Conservation (phyloP, 2,888 invertebrate genomes). For the Metacarcinus magister region DNA sequence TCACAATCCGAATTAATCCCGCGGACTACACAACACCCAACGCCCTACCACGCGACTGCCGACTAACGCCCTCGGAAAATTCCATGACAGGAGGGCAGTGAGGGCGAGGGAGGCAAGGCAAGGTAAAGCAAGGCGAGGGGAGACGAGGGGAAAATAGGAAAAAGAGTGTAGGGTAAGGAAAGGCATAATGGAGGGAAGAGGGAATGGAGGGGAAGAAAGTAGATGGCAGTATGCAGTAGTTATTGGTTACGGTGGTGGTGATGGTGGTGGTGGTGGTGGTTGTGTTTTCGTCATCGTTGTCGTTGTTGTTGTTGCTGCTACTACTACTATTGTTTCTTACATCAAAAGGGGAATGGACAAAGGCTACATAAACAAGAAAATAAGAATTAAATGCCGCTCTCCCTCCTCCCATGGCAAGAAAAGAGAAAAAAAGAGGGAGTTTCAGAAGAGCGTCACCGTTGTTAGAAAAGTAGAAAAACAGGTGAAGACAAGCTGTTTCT, state of each 20-base stretch:
- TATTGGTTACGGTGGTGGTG: background rate
- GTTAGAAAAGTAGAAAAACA: too few relatives aligned
- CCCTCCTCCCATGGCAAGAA: background rate
- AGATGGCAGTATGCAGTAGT: background rate
- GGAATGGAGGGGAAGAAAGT: background rate
- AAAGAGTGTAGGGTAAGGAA: background rate
- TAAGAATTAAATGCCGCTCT: background rate
- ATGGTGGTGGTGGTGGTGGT: background rate
- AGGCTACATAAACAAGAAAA: background rate
- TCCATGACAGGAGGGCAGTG: background rate
- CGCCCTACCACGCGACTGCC: background rate
- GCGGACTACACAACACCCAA: background rate
- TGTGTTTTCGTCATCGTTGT: background rate
- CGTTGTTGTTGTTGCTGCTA: background rate
- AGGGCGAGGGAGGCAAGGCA: background rate
- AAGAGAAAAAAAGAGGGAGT: background rate
- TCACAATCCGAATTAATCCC: constrained; percentile 18
- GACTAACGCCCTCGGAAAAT: background rate
- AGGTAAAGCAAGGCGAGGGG: background rate
- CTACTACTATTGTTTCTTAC: too few relatives aligned
- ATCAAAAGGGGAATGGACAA: background rate
- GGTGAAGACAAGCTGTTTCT: too few relatives aligned
- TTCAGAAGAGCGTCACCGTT: background rate
- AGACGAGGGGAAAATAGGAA: background rate
- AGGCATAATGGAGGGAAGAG: background rate